Conservation (phyloP, 2,797 vertebrate genomes). For the Enteromius argenteus region DNA sequence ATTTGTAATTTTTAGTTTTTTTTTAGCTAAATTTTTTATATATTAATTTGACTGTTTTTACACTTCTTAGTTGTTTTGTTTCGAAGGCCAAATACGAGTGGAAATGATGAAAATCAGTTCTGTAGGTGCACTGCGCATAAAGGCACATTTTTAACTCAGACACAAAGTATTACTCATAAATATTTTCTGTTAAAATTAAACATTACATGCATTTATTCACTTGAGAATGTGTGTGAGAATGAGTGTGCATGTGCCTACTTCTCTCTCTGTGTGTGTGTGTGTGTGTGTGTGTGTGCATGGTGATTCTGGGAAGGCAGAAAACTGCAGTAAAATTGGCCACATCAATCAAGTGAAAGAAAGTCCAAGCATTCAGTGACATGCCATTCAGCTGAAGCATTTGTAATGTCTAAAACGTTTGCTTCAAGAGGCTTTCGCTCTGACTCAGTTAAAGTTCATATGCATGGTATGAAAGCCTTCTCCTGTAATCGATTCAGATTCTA, state of each 20-base stretch:
- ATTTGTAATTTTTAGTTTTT: not conserved
- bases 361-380: constrained; percentile 38
- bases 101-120: not conserved
- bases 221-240: constrained; percentile 14
- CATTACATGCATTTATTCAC: constrained; percentile 32
- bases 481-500: constrained; percentile 15
- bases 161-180: not conserved
- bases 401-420: constrained; percentile 16
- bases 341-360: constrained; percentile 53
- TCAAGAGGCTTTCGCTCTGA: constrained; percentile 5
- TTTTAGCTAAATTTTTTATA: not conserved
- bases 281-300: not conserved
- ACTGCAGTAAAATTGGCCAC: constrained; percentile 48
- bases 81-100: not conserved
- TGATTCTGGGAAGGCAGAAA: constrained; percentile 45
- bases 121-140: constrained; percentile 13
- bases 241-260: constrained; percentile 3
- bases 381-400: constrained; percentile 33
- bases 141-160: constrained; percentile 11
- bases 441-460: not conserved
- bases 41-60: not conserved
- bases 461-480: not conserved
- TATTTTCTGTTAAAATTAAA: constrained; percentile 20
- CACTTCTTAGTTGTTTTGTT: not conserved
- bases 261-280: not conserved